Evolutionary conservation across 2,797 vertebrate genomes (phyloP), one percentile per base, ranked within the genome.

Genomic region (Salarias fasciatus): DNA sequence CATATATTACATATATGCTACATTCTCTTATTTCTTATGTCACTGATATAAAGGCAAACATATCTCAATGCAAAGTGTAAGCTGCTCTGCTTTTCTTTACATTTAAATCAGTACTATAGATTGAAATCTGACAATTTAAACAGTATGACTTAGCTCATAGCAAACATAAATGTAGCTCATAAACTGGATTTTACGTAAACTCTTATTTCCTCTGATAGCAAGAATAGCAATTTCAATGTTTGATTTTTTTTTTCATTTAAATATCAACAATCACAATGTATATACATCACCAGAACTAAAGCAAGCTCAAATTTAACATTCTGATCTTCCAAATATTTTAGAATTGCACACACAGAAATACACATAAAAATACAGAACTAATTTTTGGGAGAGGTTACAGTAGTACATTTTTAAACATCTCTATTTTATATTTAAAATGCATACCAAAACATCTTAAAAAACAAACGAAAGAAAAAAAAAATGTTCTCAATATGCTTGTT

Each of bases 391-490:
- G 83, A 83, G 84, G 83, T 84, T 91, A 92, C 86, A 91, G 74
- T 82, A 81, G 77, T 86, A 86, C 80, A 89, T 77, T 79, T 86
- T 88, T 75, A 84, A 89, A 88, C 86, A 85, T 86, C 80, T 90
- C 86, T 90, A 86, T 87, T 88, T 90, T 77, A 91, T 88, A 91
- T 92, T 92, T 92, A 90, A 92, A 93, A 92, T 90, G 91, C 91
- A 92, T 92, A 92, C 92, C 92, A 91, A 93, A 92, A 92, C 88
- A 90, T 85, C 86, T 90, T 90, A 87, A 86, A 90, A 93, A 92
- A 89, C 72, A 90, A 92, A 88, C 69, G 65, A 88, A n/a, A n/a
- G n/a, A n/a, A 82, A 18, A 24, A 24, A 81, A 81, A 81, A 84
- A 84, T 70, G 70, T 68, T 69, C 75, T 85, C 83, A 89, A 89